A percentile compares a stretch with the other conserved stretches of the same genome.
Evolutionary conservation across 2,113 vertebrate species (phyloP).

Genomic region (Eidolon helvum): DNA sequence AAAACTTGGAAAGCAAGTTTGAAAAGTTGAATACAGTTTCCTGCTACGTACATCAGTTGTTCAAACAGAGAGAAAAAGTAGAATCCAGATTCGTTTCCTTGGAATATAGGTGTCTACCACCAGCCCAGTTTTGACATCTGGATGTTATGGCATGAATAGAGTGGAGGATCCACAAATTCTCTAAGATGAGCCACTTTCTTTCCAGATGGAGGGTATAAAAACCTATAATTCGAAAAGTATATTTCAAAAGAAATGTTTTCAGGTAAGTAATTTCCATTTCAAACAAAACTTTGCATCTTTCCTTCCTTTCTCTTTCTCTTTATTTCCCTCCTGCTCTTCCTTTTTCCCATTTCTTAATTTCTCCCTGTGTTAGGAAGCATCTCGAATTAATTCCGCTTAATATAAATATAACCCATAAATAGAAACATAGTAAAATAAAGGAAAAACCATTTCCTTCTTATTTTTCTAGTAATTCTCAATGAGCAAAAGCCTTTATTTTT

Average conservation of each 20-base stretch:
- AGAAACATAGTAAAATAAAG: neutral
- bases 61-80: neutral
- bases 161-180: neutral
- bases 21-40: neutral
- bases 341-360: neutral
- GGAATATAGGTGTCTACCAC: neutral
- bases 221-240: neutral
- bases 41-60: neutral
- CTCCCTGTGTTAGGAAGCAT: neutral
- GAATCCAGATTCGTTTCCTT: neutral
- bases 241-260: neutral
- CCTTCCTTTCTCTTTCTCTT: neutral
- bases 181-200: neutral
- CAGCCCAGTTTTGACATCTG: neutral
- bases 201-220: neutral
- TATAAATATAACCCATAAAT: neutral
- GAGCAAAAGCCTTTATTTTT: neutral
- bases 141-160: neutral
- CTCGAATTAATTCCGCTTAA: neutral
- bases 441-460: neutral
- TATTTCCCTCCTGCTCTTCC: neutral
- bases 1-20: neutral
- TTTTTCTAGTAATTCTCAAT: neutral
- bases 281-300: neutral
- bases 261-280: constrained; percentile 2